A percentile compares a stretch with the other conserved stretches of the same genome.
These are phyloP conservation scores for Pteronura brasiliensis DNA, from an alignment of 2,113 vertebrate genomes.

Conservation along the genomic window DNA sequence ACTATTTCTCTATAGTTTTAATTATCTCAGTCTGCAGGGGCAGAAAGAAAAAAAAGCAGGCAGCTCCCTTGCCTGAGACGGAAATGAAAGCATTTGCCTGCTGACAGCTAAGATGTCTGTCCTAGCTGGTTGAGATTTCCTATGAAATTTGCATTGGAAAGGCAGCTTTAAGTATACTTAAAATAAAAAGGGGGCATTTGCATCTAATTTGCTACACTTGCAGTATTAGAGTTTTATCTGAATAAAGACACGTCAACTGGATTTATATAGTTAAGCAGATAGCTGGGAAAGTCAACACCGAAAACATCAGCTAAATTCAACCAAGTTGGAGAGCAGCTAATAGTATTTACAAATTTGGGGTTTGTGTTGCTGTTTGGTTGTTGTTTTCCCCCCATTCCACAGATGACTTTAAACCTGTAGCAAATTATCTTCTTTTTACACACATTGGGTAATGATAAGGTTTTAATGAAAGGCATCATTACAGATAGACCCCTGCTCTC, in stretches of 20 bases:
- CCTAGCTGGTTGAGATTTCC: conserved; percentile 93
- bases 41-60: conserved; percentile 63
- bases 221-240: conserved; percentile 97
- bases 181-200: conserved; percentile 98
- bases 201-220: conserved; percentile 97
- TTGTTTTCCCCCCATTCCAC: conserved; percentile 54
- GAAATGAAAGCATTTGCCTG: conserved; percentile 84
- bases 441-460: conserved; percentile 29
- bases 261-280: conserved; percentile 95
- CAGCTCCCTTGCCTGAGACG: conserved; percentile 82
- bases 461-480: conserved; percentile 75
- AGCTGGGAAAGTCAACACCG: conserved; percentile 87
- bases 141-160: conserved; percentile 91
- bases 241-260: conserved; percentile 99
- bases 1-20: conserved; percentile 88
- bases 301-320: conserved; percentile 83
- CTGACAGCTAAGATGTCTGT: conserved; percentile 90
- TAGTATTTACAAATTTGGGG: conserved; percentile 88
- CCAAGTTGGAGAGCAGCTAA: conserved; percentile 88
- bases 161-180: conserved; percentile 94
- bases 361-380: background rate
- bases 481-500: background rate
- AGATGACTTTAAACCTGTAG: conserved; percentile 93
- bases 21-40: conserved; percentile 90
- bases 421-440: conserved; percentile 67